Base-by-base conservation (phyloP, 1,140 invertebrate genomes). In the Lethrus apterus region DNA sequence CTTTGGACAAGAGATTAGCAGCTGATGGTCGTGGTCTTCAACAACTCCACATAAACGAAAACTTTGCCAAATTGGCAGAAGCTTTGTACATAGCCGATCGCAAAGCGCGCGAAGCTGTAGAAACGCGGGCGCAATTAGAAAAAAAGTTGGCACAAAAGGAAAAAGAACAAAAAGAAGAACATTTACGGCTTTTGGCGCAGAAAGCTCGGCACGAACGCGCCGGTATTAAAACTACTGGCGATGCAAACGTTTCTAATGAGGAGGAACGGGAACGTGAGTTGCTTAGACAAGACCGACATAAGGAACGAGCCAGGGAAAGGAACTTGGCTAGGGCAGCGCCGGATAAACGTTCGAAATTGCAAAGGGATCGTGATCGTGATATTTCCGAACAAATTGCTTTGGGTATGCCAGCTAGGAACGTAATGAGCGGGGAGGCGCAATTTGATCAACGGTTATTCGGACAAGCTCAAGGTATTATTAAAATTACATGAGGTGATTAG, bases 321-420 rank as follows among this genome's bases (percentile, higher is more conserved):
- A 98, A 98, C 70, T 71, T 99, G 34, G 82, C 90, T 0, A 75
- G 94, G 48, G 93, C 91, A 17, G 93, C 91, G 10, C 93, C 93
- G 0, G 94, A 98, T 61, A 97, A 96, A 63, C 78, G 90, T 74
- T 85, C 87, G 3, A 86, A 90, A 58, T 64, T 98, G 40, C 89
- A 93, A 57, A 76, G 86, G 20, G 91, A 98, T 58, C 74, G 92
- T 2, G 97, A 99, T 57, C 78, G 96, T 15, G 97, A 99, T 65
- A 96, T 99, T 44, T 96, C 91, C 49, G 96, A 99, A 66, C 92
- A 98, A 73, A 98, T 99, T 59, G 97, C 96, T 0, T 72, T 99
- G 3, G 96, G 95, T 3, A 67, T 98, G 64, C 96, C 96, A 0
- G 89, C 92, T 2, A 92, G 93, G 59, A 77, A 78, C 3, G 71